A percentile compares a stretch with the other conserved stretches of the same genome.
These are phyloP conservation scores for Metellina segmentata DNA, from an alignment of 2,888 invertebrate genomes.

Conservation along the genomic window DNA sequence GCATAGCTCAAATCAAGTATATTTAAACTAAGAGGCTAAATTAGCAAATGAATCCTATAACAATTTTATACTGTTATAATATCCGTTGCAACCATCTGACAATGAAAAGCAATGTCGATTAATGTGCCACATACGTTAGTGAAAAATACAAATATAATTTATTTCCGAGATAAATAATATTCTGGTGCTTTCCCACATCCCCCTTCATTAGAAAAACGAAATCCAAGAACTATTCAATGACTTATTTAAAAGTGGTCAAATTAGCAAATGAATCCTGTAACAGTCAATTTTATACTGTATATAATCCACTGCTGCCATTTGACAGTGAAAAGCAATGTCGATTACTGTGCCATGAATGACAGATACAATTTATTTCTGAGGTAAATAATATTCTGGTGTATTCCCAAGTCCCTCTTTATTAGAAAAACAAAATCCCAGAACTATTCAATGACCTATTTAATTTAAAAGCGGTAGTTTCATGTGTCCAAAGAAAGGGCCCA, in stretches of 20 bases:
- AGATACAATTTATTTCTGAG: too few relatives aligned
- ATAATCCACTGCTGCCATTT: too few relatives aligned
- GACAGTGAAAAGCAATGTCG: neutral
- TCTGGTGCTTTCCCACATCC: neutral
- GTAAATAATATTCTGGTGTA: too few relatives aligned
- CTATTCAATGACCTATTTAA: neutral
- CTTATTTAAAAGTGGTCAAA: neutral
- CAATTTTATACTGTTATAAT: too few relatives aligned
- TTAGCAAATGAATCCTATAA: too few relatives aligned
- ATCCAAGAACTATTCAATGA: neutral
- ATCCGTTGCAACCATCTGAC: too few relatives aligned
- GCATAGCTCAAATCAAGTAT: too few relatives aligned
- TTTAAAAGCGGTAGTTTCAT: neutral
- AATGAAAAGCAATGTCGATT: neutral
- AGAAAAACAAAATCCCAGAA: neutral
- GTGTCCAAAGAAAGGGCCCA: neutral
- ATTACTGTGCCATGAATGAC: neutral
- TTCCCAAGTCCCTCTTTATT: neutral
- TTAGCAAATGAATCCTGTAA: too few relatives aligned
- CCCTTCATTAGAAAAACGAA: neutral
- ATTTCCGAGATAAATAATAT: too few relatives aligned
- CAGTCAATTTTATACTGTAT: too few relatives aligned
- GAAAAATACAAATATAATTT: too few relatives aligned
- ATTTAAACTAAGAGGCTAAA: too few relatives aligned
- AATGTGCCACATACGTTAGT: neutral